phyloP scores from a whole-genome alignment of 2,888 invertebrate species.

The Phyllotreta cruciferae region DNA sequence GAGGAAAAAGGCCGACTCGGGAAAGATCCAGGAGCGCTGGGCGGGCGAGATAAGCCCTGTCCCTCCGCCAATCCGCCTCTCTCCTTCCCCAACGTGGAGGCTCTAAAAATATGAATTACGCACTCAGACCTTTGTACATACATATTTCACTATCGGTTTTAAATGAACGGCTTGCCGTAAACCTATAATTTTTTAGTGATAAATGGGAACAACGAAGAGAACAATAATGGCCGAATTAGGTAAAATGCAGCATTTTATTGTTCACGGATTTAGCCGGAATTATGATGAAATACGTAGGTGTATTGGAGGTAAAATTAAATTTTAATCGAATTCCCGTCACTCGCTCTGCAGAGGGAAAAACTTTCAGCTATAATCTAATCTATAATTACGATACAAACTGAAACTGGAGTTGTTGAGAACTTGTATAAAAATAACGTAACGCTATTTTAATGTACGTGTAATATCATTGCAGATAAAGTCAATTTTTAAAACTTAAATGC shows the following conservation, averaged over 20 bases:
- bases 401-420: too few relatives aligned
- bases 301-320: too few relatives aligned
- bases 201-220: constrained; percentile 24
- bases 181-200: constrained; percentile 24
- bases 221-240: constrained; percentile 21
- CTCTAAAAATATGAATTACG: constrained; percentile 54
- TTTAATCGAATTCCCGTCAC: too few relatives aligned
- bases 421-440: too few relatives aligned
- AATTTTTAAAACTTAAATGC: too few relatives aligned
- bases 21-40: constrained; percentile 53
- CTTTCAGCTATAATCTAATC: too few relatives aligned
- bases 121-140: constrained; percentile 51
- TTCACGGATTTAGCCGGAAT: too few relatives aligned
- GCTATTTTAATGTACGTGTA: too few relatives aligned
- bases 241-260: not conserved
- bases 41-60: constrained; percentile 56
- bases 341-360: too few relatives aligned
- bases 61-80: constrained; percentile 39
- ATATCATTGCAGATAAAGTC: too few relatives aligned
- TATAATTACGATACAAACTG: too few relatives aligned
- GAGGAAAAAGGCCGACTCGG: constrained; percentile 38
- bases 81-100: constrained; percentile 29
- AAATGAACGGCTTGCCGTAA: constrained; percentile 24
- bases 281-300: too few relatives aligned
- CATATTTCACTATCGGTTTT: constrained; percentile 50